phyloP scores from a whole-genome alignment of 2,113 vertebrate species.

The Microtus oregoni region DNA sequence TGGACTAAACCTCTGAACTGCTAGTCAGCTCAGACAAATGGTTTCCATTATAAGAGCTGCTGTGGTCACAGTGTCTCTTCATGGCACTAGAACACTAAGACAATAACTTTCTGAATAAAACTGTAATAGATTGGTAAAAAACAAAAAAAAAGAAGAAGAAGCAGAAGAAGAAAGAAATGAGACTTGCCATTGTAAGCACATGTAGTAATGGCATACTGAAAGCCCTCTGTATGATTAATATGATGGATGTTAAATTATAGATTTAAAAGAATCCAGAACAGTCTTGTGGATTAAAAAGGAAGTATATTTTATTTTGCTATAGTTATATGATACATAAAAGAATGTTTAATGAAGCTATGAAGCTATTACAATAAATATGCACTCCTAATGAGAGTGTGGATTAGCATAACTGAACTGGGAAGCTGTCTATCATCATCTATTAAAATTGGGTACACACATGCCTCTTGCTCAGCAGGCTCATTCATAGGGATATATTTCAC shows the following conservation, averaged over 20 bases:
- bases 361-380: not conserved
- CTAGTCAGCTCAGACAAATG: not conserved
- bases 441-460: not conserved
- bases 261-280: conserved; percentile 24
- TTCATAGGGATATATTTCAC: not conserved
- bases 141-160: not conserved
- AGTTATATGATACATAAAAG: not conserved
- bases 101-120: not conserved
- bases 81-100: not conserved
- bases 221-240: not conserved
- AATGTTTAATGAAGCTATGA: conserved; percentile 6
- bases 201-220: not conserved
- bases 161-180: not conserved
- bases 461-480: not conserved
- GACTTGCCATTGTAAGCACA: not conserved
- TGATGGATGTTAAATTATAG: not conserved
- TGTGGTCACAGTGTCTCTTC: not conserved
- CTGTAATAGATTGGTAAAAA: not conserved
- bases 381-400: not conserved
- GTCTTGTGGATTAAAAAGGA: not conserved
- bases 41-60: not conserved
- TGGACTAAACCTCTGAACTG: not conserved
- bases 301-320: conserved; percentile 11
- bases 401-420: not conserved
- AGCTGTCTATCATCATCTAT: not conserved